A percentile compares a stretch with the other conserved stretches of the same genome.
These are phyloP conservation scores for Acrocephalus arundinaceus DNA, from an alignment of 2,113 vertebrate species.

Conservation along the genomic window DNA sequence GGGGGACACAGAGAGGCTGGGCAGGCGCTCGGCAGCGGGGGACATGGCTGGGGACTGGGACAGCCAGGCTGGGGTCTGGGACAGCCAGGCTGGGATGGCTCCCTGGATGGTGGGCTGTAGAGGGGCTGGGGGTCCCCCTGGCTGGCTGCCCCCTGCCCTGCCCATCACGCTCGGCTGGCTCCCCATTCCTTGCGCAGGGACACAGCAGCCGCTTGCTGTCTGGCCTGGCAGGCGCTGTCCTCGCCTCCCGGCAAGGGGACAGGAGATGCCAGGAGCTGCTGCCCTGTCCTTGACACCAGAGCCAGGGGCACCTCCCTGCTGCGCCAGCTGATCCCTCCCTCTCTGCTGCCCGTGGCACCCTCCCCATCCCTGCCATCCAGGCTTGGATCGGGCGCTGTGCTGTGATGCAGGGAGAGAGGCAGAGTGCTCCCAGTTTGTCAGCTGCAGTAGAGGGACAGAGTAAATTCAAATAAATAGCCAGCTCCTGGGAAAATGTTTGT, in stretches of 20 bases:
- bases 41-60: not conserved
- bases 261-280: not conserved
- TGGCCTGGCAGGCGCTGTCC: not conserved
- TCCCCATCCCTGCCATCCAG: not conserved
- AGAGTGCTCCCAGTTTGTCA: not conserved
- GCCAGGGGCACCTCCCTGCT: not conserved
- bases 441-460: not conserved
- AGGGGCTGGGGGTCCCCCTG: not conserved
- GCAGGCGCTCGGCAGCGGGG: rapidly evolving
- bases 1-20: not conserved
- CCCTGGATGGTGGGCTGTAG: not conserved
- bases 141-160: not conserved
- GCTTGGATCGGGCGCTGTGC: rapidly evolving
- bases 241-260: not conserved
- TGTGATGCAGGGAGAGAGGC: not conserved
- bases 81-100: not conserved
- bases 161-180: rapidly evolving
- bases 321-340: slow-evolving; percentile 13
- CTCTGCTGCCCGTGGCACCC: not conserved
- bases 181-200: rapidly evolving
- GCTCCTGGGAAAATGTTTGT: not conserved
- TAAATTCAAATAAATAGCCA: not conserved
- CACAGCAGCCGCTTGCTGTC: not conserved
- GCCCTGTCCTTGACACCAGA: not conserved
- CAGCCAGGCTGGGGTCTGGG: not conserved